phyloP scores from a whole-genome alignment of 37 sponge, comb jelly and placozoan species.

The Beroe ovata region DNA sequence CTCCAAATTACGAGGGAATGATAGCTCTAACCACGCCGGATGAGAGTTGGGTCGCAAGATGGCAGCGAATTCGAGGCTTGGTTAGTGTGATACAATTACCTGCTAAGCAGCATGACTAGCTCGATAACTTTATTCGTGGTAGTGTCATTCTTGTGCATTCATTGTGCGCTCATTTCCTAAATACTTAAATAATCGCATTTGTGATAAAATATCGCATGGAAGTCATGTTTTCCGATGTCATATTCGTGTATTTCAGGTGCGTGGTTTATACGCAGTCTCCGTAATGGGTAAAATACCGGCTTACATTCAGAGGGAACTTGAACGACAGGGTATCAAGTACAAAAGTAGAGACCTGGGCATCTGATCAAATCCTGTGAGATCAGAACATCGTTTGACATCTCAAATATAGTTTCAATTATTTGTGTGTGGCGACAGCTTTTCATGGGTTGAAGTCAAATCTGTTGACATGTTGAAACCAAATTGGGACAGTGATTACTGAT shows the following conservation, averaged over 20 bases:
- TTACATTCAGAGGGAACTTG: constrained; percentile 52
- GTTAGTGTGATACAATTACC: not conserved
- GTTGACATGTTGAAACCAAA: too few relatives aligned
- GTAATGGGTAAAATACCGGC: constrained; percentile 52
- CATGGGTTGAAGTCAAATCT: too few relatives aligned
- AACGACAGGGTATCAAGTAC: constrained; percentile 50
- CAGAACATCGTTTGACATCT: not conserved
- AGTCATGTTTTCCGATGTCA: too few relatives aligned
- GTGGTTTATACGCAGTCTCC: constrained; percentile 50
- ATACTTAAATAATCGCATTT: too few relatives aligned
- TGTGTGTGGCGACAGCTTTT: too few relatives aligned
- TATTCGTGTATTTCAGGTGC: not conserved
- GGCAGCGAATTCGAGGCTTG: constrained; percentile 48
- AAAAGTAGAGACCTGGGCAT: constrained; percentile 61
- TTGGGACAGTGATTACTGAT: too few relatives aligned
- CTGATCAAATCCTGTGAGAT: not conserved
- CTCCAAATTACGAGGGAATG: constrained; percentile 66
- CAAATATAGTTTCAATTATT: too few relatives aligned
- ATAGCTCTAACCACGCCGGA: constrained; percentile 62
- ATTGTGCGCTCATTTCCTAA: too few relatives aligned
- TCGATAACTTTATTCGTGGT: too few relatives aligned
- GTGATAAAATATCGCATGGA: too few relatives aligned
- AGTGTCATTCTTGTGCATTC: too few relatives aligned
- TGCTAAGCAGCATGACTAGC: not conserved
- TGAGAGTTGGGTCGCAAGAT: constrained; percentile 56